Evolutionary conservation across 2,113 vertebrate genomes (phyloP).

Genomic region (Calidris pugnax): DNA sequence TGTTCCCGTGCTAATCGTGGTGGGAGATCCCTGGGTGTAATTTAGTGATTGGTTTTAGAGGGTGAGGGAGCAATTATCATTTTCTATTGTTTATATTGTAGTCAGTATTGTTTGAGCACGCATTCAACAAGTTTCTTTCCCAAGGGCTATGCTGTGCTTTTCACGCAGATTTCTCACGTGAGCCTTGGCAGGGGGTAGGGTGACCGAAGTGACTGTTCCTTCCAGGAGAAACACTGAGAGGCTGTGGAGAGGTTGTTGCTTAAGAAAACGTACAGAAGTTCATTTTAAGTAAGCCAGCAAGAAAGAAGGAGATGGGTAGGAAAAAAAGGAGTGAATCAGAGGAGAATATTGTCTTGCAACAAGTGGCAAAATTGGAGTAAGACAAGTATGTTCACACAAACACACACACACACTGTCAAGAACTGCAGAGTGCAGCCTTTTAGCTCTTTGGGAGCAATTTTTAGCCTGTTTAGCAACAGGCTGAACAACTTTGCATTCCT

Average conservation of each 20-base stretch:
- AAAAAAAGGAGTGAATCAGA: neutral
- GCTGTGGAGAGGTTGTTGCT: neutral
- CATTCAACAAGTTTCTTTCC: neutral
- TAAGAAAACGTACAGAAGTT: neutral
- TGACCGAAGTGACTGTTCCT: neutral
- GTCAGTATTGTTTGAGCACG: neutral
- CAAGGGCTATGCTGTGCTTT: neutral
- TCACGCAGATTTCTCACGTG: neutral
- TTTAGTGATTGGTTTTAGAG: neutral
- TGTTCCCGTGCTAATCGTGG: neutral
- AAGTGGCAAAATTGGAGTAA: neutral
- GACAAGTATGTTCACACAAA: neutral
- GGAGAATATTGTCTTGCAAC: neutral
- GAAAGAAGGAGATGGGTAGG: neutral
- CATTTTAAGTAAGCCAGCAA: neutral
- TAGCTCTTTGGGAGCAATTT: neutral
- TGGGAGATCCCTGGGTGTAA: neutral
- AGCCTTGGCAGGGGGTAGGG: neutral
- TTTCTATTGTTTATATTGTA: neutral
- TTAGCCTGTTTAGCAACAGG: slow-evolving; percentile 18
- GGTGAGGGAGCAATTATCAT: neutral
- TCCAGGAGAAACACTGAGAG: neutral
- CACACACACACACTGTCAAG: fast-evolving
- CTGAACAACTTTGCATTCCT: slow-evolving; percentile 4
- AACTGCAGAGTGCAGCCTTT: neutral